Evolutionary conservation across 2,113 vertebrate genomes (phyloP), one percentile per base, ranked within the genome.

Genomic region (Channa maculata): DNA sequence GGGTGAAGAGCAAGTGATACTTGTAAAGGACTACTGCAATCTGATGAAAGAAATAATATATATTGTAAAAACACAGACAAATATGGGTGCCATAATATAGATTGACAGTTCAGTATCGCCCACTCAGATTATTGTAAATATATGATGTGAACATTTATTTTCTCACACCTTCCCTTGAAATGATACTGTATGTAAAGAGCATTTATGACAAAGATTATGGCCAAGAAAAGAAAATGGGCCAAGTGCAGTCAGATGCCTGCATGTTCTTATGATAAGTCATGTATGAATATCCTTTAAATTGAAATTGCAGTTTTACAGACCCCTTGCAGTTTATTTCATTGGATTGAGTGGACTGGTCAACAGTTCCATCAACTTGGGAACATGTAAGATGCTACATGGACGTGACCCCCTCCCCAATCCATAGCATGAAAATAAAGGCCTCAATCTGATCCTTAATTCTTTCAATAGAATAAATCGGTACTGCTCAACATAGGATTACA

Each of bases 101-200:
- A 65, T n/a, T 46, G 48, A 60, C 53, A 58, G 15, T 60, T 65
- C 41, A 36, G 3, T 59, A 55, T 79, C 64, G 71, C 53, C 55
- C 50, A 62, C 62, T 83, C 59, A 83, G 74, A 84, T 70, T 84
- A 77, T 45, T 91, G 86, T 90, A 88, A 82, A 91, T 89, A 87
- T 55, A 64, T 10, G 39, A 80, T 65, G 66, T 55, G 74, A 61
- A 72, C 59, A 37, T 72, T 62, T 87, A 81, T 87, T 91, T 90
- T 89, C 81, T 85, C 67, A 75, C 51, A 5, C 75, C 52, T 82
- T 71, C 52, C 83, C 80, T 63, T 64, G 66, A 73, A 71, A 66
- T 34, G 13, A 83, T 78, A 61, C 36, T 65, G 9, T 85, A 71
- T 86, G 39, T 84, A 68, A 80, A 86, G 63, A 86, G 54, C 83